Base-by-base conservation (phyloP, 2,797 vertebrate genomes). In the Sarcophilus harrisii region DNA sequence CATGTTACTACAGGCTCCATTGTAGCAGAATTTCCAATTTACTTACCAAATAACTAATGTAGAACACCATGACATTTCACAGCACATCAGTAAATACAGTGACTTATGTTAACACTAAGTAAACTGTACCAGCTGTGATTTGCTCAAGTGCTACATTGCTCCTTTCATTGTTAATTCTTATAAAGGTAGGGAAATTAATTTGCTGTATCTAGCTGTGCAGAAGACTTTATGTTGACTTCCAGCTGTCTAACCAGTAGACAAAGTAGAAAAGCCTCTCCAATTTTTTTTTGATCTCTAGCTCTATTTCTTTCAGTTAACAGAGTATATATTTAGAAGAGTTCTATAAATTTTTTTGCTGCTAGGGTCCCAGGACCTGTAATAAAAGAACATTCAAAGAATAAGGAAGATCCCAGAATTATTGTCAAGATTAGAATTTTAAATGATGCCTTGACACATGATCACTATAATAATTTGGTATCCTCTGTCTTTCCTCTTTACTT, bases 61-160 rank as follows among this genome's bases (percentile, higher is more conserved):
- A 92, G 95, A 62, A 5, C 29, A 52, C 8, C 0, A 0, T 57
- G 1, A 96, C 94, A 92, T 90, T 58, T 96, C 49, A 55, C 8
- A 58, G 59, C 58, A 49, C 49, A 55, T 58, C 55, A 96, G 49
- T 58, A 95, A 93, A 92, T 8, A 62, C 0, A 92, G n/a, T 24
- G 92, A 45, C 0, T 0, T 0, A 0, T 52, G 4, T 94, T 92
- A 89, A 58, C 14, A 45, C 30, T 30, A 4, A 32, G 59, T 57
- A 58, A 1, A 4, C 6, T 87, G 0, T 55, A 91, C 90, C 30
- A 27, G 1, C 90, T 28, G 29, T 24, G 66, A 91, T 0, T 94
- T 59, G n/a, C 49, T 92, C 45, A 92, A 3, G 52, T 91, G 27
- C 30, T 92, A 24, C 18, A 1, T 1, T 91, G 87, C 32, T 30